A percentile compares a stretch with the other conserved stretches of the same genome.
Evolutionary conservation across 2,797 vertebrate species (phyloP).

Genomic region (Acomys russatus): DNA sequence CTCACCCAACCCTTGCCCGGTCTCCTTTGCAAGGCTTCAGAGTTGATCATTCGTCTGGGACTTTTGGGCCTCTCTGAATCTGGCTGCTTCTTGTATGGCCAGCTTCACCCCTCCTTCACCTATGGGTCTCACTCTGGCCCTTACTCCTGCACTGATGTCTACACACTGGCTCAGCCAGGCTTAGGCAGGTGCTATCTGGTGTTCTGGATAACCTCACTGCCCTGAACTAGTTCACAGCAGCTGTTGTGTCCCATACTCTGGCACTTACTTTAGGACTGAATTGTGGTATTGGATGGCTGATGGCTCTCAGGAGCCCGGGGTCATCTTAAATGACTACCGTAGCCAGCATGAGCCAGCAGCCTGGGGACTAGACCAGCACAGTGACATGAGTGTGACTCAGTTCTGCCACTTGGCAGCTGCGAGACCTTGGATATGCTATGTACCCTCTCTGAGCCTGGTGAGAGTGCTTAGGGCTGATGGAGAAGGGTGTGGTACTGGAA

Average conservation of each 20-base stretch:
- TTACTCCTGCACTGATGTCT: neutral
- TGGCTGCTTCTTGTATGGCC: neutral
- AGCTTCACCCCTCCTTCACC: neutral
- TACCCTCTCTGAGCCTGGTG: neutral
- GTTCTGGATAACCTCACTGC: neutral
- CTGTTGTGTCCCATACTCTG: neutral
- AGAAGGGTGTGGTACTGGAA: accelerated
- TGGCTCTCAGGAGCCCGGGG: neutral
- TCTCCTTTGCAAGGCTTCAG: neutral
- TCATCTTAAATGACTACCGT: accelerated
- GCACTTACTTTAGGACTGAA: neutral
- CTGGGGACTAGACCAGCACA: neutral
- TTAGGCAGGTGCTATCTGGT: neutral
- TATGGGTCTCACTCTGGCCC: neutral
- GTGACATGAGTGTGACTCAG: accelerated
- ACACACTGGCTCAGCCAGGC: neutral
- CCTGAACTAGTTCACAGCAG: neutral
- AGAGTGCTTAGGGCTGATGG: neutral
- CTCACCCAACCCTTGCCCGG: neutral
- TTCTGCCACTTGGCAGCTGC: neutral
- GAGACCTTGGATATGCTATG: neutral
- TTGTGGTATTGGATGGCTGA: accelerated
- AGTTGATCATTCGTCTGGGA: neutral
- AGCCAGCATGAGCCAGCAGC: neutral
- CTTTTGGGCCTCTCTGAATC: neutral